Percentiles rank a stretch among this genome's conserved stretches.
Evolutionary conservation across 2,888 invertebrate genomes (phyloP).

Genomic region (Drosophila dives): DNA sequence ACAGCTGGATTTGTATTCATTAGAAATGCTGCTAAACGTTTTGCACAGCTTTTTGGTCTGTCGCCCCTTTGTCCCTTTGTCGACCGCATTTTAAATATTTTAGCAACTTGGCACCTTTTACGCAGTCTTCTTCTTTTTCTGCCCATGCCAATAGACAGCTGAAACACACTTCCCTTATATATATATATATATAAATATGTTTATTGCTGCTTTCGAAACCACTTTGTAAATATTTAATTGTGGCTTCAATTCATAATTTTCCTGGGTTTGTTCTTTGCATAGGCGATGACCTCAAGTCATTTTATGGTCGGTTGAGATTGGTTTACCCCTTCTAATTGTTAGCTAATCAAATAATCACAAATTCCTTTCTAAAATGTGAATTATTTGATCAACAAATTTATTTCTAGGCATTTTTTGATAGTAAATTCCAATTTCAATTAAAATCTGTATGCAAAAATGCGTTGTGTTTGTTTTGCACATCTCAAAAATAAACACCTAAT

Average conservation of each 20-base stretch:
- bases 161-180: background rate
- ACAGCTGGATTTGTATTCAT: constrained; percentile 45
- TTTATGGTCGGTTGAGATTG: constrained; percentile 11
- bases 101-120: constrained; percentile 66
- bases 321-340: background rate
- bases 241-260: constrained; percentile 43
- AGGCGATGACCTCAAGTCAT: constrained; percentile 27
- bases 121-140: constrained; percentile 1
- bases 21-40: constrained; percentile 54
- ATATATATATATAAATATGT: constrained; percentile 30
- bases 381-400: background rate
- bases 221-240: constrained; percentile 71
- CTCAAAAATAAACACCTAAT: background rate
- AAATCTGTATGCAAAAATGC: background rate
- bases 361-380: background rate
- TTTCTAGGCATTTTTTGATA: background rate
- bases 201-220: constrained; percentile 41
- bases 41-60: constrained; percentile 32
- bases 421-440: background rate
- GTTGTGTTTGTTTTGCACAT: background rate
- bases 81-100: constrained; percentile 68
- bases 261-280: constrained; percentile 10
- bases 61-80: constrained; percentile 18
- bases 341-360: background rate
- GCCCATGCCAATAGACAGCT: background rate